Percentiles rank a stretch among this genome's conserved stretches.
Conservation (phyloP, 2,113 vertebrate species). For the Cervus canadensis region DNA sequence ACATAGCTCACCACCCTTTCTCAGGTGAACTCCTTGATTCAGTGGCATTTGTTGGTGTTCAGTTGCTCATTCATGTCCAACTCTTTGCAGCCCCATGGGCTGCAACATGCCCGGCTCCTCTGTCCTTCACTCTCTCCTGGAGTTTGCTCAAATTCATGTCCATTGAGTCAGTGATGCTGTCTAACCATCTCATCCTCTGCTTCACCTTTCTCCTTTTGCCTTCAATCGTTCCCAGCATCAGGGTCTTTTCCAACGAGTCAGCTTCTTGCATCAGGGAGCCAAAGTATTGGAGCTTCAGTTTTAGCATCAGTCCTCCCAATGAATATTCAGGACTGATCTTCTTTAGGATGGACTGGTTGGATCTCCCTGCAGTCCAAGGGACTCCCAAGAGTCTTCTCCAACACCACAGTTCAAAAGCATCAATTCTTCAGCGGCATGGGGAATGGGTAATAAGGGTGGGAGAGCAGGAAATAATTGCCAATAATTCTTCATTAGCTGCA, state of each 20-base stretch:
- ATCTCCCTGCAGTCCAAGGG: background rate
- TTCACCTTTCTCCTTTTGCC: background rate
- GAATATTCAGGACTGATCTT: background rate
- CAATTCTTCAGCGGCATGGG: background rate
- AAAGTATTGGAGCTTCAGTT: background rate
- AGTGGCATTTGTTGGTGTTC: background rate
- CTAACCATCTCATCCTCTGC: background rate
- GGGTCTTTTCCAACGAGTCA: background rate
- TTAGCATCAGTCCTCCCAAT: background rate
- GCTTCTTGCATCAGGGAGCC: background rate
- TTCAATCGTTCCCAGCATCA: background rate
- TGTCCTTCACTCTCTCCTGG: background rate
- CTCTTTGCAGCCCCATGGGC: background rate
- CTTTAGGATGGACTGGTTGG: background rate
- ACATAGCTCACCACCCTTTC: background rate
- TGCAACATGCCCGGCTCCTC: background rate
- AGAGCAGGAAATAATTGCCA: background rate
- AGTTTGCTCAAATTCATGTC: background rate
- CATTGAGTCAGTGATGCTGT: background rate
- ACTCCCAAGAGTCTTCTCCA: background rate
- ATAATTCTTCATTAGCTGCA: background rate
- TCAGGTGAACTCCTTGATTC: background rate
- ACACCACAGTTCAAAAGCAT: background rate
- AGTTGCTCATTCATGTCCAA: rapidly evolving
- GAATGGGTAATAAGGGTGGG: background rate